Evolutionary conservation across 30 jellyfish, hydroid and myxozoan species (phyloP).

Genomic region (Aurelia aurita): DNA sequence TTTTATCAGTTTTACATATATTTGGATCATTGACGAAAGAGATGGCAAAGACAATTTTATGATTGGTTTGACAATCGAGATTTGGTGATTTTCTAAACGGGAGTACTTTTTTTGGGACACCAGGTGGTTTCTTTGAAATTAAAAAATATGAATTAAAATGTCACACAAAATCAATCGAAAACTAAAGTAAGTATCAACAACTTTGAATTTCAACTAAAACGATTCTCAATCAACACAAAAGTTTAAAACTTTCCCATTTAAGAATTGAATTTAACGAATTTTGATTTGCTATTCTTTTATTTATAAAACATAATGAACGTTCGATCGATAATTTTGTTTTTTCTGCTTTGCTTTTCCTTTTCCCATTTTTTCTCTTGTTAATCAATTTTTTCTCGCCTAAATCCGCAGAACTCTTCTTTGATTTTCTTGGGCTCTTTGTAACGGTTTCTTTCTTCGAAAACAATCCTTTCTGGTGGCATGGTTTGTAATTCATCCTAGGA

Average conservation of each 20-base stretch:
- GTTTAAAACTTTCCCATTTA: slow-evolving; percentile 18
- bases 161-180: too few species aligned
- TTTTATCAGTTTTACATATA: too few species aligned
- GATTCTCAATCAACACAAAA: not conserved
- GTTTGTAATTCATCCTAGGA: not conserved
- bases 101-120: too few species aligned
- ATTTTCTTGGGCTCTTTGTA: not conserved
- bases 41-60: too few species aligned
- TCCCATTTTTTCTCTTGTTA: not conserved
- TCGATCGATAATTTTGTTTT: not conserved
- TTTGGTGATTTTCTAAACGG: too few species aligned
- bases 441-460: not conserved
- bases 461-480: not conserved
- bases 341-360: not conserved
- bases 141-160: too few species aligned
- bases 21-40: too few species aligned
- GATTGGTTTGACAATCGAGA: too few species aligned
- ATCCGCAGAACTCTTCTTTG: not conserved
- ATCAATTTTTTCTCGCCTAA: not conserved
- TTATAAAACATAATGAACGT: not conserved
- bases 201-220: too few species aligned
- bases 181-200: too few species aligned
- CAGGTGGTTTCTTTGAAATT: too few species aligned
- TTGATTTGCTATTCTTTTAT: slow-evolving; percentile 14
- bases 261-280: not conserved